Percentiles rank a stretch among this genome's conserved stretches.
Conservation (phyloP, 2,113 vertebrate genomes). For the Mesitornis unicolor region DNA sequence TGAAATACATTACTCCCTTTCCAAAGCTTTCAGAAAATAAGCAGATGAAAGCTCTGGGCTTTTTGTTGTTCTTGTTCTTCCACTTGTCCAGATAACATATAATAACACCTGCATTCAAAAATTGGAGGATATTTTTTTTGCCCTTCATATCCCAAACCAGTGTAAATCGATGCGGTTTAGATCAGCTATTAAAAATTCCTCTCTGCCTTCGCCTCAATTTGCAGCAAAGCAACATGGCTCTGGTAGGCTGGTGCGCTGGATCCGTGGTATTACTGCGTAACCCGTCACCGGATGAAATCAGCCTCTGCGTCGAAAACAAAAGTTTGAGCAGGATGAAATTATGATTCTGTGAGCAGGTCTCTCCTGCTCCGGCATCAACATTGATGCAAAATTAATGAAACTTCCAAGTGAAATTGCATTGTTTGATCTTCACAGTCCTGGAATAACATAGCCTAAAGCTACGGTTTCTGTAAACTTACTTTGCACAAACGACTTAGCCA, state of each 20-base stretch:
- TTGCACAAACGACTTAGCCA: slow-evolving; percentile 80
- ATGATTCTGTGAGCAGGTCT: slow-evolving; percentile 74
- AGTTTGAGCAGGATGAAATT: slow-evolving; percentile 79
- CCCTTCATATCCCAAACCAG: slow-evolving; percentile 81
- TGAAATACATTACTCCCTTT: slow-evolving; percentile 77
- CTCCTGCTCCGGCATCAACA: slow-evolving; percentile 77
- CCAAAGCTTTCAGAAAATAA: slow-evolving; percentile 85
- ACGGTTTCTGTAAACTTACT: slow-evolving; percentile 86
- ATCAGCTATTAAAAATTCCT: slow-evolving; percentile 69
- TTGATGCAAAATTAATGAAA: slow-evolving; percentile 88
- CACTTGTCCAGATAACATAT: slow-evolving; percentile 87
- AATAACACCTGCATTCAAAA: slow-evolving; percentile 82
- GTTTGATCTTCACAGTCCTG: slow-evolving; percentile 86
- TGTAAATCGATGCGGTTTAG: slow-evolving; percentile 77
- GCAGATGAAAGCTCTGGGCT: slow-evolving; percentile 79
- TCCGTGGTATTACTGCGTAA: slow-evolving; percentile 54
- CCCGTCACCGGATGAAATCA: slow-evolving; percentile 72
- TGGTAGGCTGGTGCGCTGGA: slow-evolving; percentile 10
- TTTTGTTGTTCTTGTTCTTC: slow-evolving; percentile 74
- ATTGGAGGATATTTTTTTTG: slow-evolving; percentile 58
- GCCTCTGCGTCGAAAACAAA: slow-evolving; percentile 75
- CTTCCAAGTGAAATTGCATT: slow-evolving; percentile 83
- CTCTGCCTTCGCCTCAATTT: slow-evolving; percentile 54
- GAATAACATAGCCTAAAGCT: slow-evolving; percentile 86
- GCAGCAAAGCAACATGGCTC: slow-evolving; percentile 1